Evolutionary conservation across 2,797 vertebrate genomes (phyloP), one percentile per base, ranked within the genome.

Genomic region (Gallinago nigripennis): DNA sequence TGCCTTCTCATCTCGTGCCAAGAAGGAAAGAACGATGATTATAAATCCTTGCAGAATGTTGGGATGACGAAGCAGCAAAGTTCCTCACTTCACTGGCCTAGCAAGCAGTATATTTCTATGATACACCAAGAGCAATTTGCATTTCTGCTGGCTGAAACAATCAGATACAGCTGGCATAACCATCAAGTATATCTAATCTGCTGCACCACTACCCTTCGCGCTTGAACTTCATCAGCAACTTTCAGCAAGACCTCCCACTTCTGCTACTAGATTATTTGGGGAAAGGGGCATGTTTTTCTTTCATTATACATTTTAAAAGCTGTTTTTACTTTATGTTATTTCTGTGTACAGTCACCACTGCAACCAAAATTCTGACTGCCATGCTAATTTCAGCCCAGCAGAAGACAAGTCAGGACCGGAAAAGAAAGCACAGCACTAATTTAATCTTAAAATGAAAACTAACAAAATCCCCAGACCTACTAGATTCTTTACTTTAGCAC

Each of bases 1-100:
- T 88, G 82, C 58, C 27, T 57, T 86, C 70, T 92, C 53, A 94
- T 94, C 71, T 82, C 76, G 64, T 78, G 83, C 85, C 90, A 95
- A 86, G 68, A 78, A 76, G 71, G 39, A 85, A 88, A 71, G 48
- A 91, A 14, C 48, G 31, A 73, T 41, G 27, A 92, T 72, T 90
- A 75, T 50, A 82, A 86, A 86, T 69, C 48, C 37, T 64, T 75
- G 37, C 46, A 72, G 43, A 92, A 88, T 39, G 51, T 3, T 90
- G 50, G 25, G 50, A 84, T 37, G 46, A 92, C 81, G 50, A 18
- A 84, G 61, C 37, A 83, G 80, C 20, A 53, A 90, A 92, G 70
- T 30, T 88, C 50, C 43, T 76, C 72, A 78, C 37, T 79, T 72
- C 66, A 86, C 13, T 54, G 14, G 27, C 37, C 69, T 35, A 72